Evolutionary conservation across 2,797 vertebrate genomes (phyloP), one percentile per base, ranked within the genome.

Genomic region (Dryobates pubescens): DNA sequence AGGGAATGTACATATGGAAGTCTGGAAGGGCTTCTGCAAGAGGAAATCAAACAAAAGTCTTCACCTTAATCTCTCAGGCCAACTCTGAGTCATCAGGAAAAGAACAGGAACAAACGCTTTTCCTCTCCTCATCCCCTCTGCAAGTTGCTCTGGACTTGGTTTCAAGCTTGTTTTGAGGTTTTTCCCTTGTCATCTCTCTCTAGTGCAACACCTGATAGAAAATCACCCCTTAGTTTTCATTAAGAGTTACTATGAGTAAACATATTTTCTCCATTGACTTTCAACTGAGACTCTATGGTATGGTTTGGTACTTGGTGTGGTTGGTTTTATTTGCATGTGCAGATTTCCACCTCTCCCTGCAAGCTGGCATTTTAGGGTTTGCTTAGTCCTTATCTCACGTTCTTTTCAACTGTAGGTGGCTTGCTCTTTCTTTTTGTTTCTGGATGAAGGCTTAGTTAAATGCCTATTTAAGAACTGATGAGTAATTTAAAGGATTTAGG

Each of bases 401-500:
- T 96, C 76, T 74, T 81, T 94, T 84, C 65, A 57, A 45, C 94
- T 89, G 78, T 96, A 97, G 89, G 88, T 91, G 82, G 47, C 59
- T 80, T 32, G 7, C 30, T 92, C 85, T 94, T 94, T 95, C 75
- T 87, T 93, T 88, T 72, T 91, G 86, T 92, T 93, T 96, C 92
- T 96, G 88, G 89, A 69, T 96, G 92, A 97, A 92, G 94, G 91
- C 94, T 96, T 97, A 97, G 97, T 97, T 97, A 97, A 97, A 97
- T 97, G 95, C 93, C 97, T 97, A 81, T 97, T 97, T 97, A 98
- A 97, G 97, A 97, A 97, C 70, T 97, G 97, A 97, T 97, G 97
- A 97, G 97, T 97, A 97, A 98, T 98, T 98, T 97, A 97, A 97
- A 96, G 97, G 97, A 98, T 98, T 97, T 97, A 97, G 96, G 96